Base-by-base conservation (phyloP, 1,140 invertebrate species). In the Penaeus vannamei region DNA sequence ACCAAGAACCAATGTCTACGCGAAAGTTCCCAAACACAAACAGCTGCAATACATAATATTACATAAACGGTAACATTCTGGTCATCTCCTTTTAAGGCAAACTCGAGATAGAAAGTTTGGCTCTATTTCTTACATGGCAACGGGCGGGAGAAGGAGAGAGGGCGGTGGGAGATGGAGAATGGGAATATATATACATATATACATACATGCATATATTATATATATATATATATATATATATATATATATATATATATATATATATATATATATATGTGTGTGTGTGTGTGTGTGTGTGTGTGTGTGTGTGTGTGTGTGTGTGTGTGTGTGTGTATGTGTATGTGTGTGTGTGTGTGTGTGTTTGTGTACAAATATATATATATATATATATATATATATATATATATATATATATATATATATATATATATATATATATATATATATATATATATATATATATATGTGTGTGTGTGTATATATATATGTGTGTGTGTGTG, bases 231-330 rank as follows among this genome's bases (percentile, higher is more conserved):
- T 26, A 76, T n/a, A 26, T 76, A 26, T 26, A 26, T 76, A 26
- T 76, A 76, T 76, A 76, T 76, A 26, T 76, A 76, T 76, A 76
- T 76, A 26, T 76, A 76, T 76, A 76, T 76, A 76, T 76, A 76
- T 76, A 76, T 76, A 76, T 76, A 76, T 76, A 76, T 76, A 76
- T 76, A 76, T 76, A 76, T 76, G n/a, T 76, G n/a, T 76, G n/a
- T 76, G n/a, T 76, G n/a, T 76, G n/a, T 76, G 20, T 76, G n/a
- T 72, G n/a, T 76, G n/a, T 76, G 20, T 76, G n/a, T 76, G n/a
- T 72, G n/a, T 76, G n/a, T 76, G n/a, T 76, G n/a, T 76, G n/a
- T n/a, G n/a, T n/a, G n/a, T 76, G n/a, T 76, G n/a, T 76, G n/a
- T 76, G n/a, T n/a, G n/a, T n/a, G n/a, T 76, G n/a, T 76, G n/a